Conservation (phyloP, 2,888 invertebrate species). For the Vandiemenella viatica region DNA sequence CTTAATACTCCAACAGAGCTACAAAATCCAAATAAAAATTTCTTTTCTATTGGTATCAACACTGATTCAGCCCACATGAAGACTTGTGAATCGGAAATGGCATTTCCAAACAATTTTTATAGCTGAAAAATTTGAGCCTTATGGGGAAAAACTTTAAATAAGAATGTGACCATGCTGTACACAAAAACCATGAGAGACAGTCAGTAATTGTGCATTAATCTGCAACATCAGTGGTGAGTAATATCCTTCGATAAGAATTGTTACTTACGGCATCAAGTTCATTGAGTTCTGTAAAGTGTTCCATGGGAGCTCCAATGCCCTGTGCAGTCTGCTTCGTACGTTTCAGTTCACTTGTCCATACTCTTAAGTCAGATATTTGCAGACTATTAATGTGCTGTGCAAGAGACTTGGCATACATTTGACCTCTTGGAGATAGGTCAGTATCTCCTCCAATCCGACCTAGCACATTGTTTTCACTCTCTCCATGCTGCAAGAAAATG, state of each 20-base stretch:
- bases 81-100: too few relatives aligned
- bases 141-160: too few relatives aligned
- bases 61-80: too few relatives aligned
- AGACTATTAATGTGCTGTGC: slow-evolving; percentile 53
- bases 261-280: slow-evolving; percentile 76
- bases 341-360: slow-evolving; percentile 81
- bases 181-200: too few relatives aligned
- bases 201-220: neutral
- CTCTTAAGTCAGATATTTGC: slow-evolving; percentile 54
- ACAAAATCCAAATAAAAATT: too few relatives aligned
- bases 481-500: slow-evolving; percentile 58
- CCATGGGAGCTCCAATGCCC: slow-evolving; percentile 60
- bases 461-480: slow-evolving; percentile 78
- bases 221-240: neutral
- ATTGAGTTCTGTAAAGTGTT: slow-evolving; percentile 74
- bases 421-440: slow-evolving; percentile 64
- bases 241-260: neutral
- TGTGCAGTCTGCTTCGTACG: slow-evolving; percentile 81
- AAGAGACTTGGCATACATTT: slow-evolving; percentile 58
- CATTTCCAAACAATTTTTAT: too few relatives aligned
- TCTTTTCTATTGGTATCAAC: too few relatives aligned
- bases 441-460: slow-evolving; percentile 88
- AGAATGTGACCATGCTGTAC: neutral
- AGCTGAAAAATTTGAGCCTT: too few relatives aligned
- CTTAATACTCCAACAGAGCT: too few relatives aligned